Evolutionary conservation across 2,797 vertebrate genomes (phyloP), one percentile per base, ranked within the genome.

Genomic region (Hoplostethus atlanticus): DNA sequence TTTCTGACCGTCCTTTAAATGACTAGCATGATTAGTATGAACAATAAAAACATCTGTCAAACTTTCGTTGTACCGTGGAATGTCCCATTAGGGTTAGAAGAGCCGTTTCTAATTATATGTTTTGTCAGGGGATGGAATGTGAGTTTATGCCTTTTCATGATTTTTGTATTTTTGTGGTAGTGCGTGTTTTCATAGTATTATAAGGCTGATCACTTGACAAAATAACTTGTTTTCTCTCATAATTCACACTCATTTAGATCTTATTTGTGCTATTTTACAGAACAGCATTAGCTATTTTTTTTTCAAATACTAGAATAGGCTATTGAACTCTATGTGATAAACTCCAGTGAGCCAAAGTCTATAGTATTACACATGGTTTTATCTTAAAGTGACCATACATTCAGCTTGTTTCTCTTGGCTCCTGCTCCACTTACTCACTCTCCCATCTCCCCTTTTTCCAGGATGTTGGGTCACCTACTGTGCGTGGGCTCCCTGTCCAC

Each of bases 31-130:
- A 91, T 87, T 77, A 83, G 86, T 78, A 84, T 53, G 69, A 76
- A 79, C n/a, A 51, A 76, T 55, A 63, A 83, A 87, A 86, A 76
- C 78, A 84, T 70, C 73, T 62, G 80, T 86, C 79, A 81, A 78
- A 86, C 86, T 80, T 76, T 82, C 52, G 16, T 77, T 81, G 79
- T 55, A 69, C 63, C 36, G 65, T 42, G 64, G 73, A 88, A 86
- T 82, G 81, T 75, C 72, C 77, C 90, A 80, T 77, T 62, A 86
- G 64, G 65, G 76, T 84, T 76, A 46, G 66, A 83, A 59, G 52
- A 78, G 71, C 65, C 1, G 16, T 77, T 88, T 85, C 31, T 91
- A 91, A 94, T 93, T 89, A 90, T 67, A 91, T 50, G 87, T 87
- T 84, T 78, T 84, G 76, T 80, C 63, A 47, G 52, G 59, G 68